phyloP scores from a whole-genome alignment of 2,797 vertebrate genomes.

The Rousettus madagascariensis region DNA sequence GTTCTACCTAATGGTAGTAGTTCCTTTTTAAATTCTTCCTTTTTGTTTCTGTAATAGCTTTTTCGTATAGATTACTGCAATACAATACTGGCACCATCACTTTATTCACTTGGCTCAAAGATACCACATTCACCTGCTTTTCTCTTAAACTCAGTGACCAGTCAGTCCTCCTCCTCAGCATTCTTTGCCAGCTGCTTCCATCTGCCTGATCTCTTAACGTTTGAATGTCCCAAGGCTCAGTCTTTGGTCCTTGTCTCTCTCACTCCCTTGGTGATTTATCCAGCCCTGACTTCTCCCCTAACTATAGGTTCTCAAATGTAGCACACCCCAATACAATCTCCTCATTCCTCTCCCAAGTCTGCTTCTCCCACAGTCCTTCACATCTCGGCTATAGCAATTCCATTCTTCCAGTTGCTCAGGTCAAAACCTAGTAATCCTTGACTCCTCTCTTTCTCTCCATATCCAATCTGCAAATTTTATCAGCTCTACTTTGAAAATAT shows the following conservation, averaged over 20 bases:
- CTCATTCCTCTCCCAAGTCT: neutral
- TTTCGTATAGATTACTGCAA: neutral
- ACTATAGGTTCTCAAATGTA: neutral
- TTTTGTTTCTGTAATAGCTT: neutral
- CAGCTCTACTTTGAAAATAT: neutral
- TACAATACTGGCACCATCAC: rapidly evolving
- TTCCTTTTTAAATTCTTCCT: neutral
- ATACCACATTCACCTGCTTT: neutral
- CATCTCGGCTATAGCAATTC: neutral
- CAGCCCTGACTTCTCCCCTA: neutral
- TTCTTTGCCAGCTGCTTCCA: neutral
- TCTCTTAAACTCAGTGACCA: neutral
- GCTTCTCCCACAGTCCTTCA: neutral
- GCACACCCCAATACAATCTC: neutral
- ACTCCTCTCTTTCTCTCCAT: neutral
- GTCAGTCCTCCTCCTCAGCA: neutral
- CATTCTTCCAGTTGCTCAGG: neutral
- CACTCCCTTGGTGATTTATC: neutral
- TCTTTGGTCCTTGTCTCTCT: neutral
- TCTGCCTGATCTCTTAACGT: neutral
- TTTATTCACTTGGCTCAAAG: neutral
- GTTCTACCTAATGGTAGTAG: neutral
- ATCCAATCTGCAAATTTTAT: neutral
- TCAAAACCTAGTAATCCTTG: neutral
- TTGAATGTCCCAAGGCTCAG: neutral